Evolutionary conservation across 2,888 invertebrate species (phyloP), one percentile per base, ranked within the genome.

Genomic region (Phyllotreta cruciferae): DNA sequence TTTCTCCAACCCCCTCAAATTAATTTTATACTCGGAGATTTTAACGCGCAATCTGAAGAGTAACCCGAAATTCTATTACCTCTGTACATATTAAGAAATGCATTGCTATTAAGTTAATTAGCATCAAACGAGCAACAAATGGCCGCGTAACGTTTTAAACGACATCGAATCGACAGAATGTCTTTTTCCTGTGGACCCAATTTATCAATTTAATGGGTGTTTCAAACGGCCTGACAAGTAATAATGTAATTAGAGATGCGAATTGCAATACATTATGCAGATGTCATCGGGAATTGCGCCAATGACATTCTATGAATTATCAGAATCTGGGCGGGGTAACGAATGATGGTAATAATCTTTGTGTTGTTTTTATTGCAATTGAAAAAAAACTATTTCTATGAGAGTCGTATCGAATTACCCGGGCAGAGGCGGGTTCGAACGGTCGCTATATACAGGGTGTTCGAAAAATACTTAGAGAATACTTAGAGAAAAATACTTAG

Each of bases 181-280:
- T 7, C 11, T 56, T 50, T 63, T 61, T 62, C 56, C 35, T 1
- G 14, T 9, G n/a, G 41, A 49, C 60, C 50, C 55, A 50, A 66
- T 66, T 66, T 56, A 66, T 68, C 66, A 66, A 62, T 52, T 62
- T 55, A 63, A 66, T 64, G 64, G 66, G 61, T 62, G 60, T 64
- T 62, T 63, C 60, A 54, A 62, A 60, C 61, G 60, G 52, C 35
- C 58, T 64, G 69, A 64, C 67, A 63, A 53, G 64, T 66, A 67
- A 69, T 69, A 66, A 62, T 63, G 66, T 67, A 67, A 69, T 67
- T 67, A 67, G 69, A 44, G 55, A 61, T 58, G 60, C 39, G 60
- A 56, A 62, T 55, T 56, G 66, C 66, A 39, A 66, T 66, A 66
- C 60, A 63, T 66, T 68, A 68, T 66, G 65, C 60, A 68, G 65